These are phyloP conservation scores for Lateolabrax maculatus DNA, from an alignment of 2,797 vertebrate genomes.

Conservation along the genomic window DNA sequence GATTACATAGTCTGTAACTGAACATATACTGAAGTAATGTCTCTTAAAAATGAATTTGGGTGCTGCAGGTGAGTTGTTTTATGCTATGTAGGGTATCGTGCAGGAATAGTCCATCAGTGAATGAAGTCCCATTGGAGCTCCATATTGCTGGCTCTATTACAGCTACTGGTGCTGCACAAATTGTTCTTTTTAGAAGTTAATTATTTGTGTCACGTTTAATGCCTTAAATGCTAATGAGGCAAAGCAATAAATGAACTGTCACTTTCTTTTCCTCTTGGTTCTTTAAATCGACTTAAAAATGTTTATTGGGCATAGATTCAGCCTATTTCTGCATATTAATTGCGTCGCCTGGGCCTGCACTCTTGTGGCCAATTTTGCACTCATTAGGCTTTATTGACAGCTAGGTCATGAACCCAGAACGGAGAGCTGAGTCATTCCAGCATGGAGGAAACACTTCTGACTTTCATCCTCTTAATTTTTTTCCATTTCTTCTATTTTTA, in stretches of 20 bases:
- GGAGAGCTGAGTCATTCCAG: conserved; percentile 15
- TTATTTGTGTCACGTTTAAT: conserved; percentile 12
- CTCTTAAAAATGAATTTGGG: conserved; percentile 3
- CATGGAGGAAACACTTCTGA: background rate
- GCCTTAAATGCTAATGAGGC: conserved; percentile 12
- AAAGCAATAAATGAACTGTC: background rate
- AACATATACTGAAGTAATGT: background rate
- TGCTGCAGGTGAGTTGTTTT: conserved; percentile 16
- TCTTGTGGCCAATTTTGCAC: background rate
- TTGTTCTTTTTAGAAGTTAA: background rate
- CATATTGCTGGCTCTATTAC: background rate
- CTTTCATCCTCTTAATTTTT: background rate
- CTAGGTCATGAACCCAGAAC: background rate
- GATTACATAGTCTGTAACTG: background rate
- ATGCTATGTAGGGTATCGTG: background rate
- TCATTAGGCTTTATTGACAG: background rate
- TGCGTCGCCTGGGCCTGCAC: background rate
- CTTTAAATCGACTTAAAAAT: background rate
- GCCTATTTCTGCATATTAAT: background rate
- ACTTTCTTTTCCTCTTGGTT: background rate
- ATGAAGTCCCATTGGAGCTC: background rate
- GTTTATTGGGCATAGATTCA: background rate
- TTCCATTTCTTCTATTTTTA: background rate
- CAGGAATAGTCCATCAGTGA: background rate
- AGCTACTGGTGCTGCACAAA: conserved; percentile 16